phyloP scores from a whole-genome alignment of 1,140 invertebrate species.

The Trinorchestia longiramus region DNA sequence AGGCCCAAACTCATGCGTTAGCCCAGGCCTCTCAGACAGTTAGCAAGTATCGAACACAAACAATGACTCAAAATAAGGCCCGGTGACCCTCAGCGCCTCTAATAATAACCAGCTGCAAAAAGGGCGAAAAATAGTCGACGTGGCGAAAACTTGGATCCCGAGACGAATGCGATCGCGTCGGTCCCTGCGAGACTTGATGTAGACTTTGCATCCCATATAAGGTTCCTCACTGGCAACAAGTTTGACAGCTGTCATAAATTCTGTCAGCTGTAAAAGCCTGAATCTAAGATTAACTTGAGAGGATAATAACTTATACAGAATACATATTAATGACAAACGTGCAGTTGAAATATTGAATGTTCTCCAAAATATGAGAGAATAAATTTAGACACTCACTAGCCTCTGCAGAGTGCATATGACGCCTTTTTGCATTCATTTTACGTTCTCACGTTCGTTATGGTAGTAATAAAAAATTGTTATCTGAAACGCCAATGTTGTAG shows the following conservation, averaged over 20 bases:
- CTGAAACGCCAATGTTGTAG: no score
- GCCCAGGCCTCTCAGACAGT: background rate
- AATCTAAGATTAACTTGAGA: background rate
- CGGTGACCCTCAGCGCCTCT: background rate
- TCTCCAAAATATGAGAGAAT: background rate
- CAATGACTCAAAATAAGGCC: background rate
- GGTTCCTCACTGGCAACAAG: background rate
- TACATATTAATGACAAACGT: background rate
- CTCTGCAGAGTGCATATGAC: no score
- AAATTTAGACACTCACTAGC: background rate
- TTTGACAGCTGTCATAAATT: background rate
- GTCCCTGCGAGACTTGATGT: background rate
- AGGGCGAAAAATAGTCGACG: background rate
- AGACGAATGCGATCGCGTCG: background rate
- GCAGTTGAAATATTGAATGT: background rate
- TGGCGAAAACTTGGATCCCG: background rate
- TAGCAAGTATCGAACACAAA: background rate
- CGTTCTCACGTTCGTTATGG: no score
- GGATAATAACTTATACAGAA: background rate
- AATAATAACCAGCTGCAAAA: background rate
- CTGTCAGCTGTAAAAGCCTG: background rate
- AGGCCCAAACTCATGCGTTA: background rate
- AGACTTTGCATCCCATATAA: background rate
- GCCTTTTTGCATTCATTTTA: no score
- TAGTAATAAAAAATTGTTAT: no score